Percentiles rank a stretch among this genome's conserved stretches.
phyloP scores from a whole-genome alignment of 2,888 invertebrate genomes.

The Drosophila conformis region DNA sequence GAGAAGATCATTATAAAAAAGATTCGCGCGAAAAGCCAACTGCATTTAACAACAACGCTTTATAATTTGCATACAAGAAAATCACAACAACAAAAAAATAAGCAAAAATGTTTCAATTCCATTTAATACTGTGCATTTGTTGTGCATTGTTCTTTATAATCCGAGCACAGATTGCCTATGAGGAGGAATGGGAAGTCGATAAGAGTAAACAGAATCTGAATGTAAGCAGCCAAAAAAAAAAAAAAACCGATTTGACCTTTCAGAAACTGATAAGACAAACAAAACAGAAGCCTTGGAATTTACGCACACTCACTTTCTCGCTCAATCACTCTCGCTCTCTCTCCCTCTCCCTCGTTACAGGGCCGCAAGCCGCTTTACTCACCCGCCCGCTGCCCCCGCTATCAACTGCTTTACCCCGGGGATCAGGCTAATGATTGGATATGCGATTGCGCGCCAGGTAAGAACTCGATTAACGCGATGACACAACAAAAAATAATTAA shows the following conservation, averaged over 20 bases:
- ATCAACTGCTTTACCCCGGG: conserved; percentile 89
- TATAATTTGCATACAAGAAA: conserved; percentile 35
- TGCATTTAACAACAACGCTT: not conserved
- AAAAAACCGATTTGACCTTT: conserved; percentile 2
- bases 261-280: conserved; percentile 37
- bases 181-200: conserved; percentile 75
- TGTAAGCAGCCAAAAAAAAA: conserved; percentile 61
- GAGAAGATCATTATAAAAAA: not conserved
- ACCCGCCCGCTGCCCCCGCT: conserved; percentile 87
- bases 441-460: conserved; percentile 85
- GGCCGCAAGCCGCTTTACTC: conserved; percentile 86
- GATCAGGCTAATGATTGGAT: conserved; percentile 88
- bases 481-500: conserved; percentile 50
- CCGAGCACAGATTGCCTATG: conserved; percentile 71
- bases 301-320: not conserved
- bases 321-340: not conserved
- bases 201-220: conserved; percentile 76
- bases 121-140: conserved; percentile 32
- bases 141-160: conserved; percentile 30
- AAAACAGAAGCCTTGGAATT: conserved; percentile 19
- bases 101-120: conserved; percentile 42
- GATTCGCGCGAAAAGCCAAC: conserved; percentile 1
- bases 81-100: not conserved
- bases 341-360: conserved; percentile 41
- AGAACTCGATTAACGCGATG: conserved; percentile 43